Conservation (phyloP, 1,140 invertebrate species). For the Drosophila sproati region DNA sequence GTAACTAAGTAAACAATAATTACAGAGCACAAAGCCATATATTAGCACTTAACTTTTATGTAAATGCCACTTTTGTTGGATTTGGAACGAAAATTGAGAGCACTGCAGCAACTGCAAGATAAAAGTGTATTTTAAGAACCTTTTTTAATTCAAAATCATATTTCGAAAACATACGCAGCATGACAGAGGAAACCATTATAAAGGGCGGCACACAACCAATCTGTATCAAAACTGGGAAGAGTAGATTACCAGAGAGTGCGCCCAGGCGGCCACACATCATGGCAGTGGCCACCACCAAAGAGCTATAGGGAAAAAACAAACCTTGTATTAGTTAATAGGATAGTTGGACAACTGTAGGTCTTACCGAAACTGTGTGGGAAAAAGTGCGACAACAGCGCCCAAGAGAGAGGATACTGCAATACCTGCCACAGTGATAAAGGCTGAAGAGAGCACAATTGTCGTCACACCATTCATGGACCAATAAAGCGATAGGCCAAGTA, state of each 20-base stretch:
- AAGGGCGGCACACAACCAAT: conserved; percentile 81
- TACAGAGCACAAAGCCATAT: neutral
- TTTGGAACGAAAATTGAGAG: conserved; percentile 67
- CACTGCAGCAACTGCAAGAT: conserved; percentile 50
- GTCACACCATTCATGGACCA: conserved; percentile 84
- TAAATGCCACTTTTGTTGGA: conserved; percentile 60
- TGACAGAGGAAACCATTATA: conserved; percentile 70
- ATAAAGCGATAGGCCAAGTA: conserved; percentile 84
- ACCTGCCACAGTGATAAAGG: conserved; percentile 68
- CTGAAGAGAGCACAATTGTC: conserved; percentile 69
- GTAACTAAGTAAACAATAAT: neutral
- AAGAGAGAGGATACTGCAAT: conserved; percentile 74
- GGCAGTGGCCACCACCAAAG: conserved; percentile 71
- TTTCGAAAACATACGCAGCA: conserved; percentile 59
- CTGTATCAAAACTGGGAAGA: conserved; percentile 75
- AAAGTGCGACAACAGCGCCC: conserved; percentile 70
- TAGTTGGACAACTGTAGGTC: neutral
- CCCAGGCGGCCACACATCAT: conserved; percentile 82
- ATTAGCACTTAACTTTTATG: conserved; percentile 16
- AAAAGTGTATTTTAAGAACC: neutral
- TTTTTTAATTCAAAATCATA: neutral
- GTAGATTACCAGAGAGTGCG: conserved; percentile 75
- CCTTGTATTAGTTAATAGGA: neutral
- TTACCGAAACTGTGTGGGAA: conserved; percentile 80
- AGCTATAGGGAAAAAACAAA: conserved; percentile 31